Conservation (phyloP, 2,888 invertebrate genomes). For the Tigriopus californicus region DNA sequence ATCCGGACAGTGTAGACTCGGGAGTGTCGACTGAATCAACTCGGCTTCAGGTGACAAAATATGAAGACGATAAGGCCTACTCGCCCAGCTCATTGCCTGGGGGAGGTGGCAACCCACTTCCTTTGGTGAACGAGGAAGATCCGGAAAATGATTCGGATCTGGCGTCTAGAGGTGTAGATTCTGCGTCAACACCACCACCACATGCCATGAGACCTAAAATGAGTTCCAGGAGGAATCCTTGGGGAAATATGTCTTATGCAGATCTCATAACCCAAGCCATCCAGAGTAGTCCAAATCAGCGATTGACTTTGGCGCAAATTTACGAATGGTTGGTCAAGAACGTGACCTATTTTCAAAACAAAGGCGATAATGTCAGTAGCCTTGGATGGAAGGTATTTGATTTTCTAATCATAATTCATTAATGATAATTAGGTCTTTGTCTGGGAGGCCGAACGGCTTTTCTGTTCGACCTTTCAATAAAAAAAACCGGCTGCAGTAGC, state of each 20-base stretch:
- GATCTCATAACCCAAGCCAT: constrained; percentile 99
- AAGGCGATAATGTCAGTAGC: constrained; percentile 96
- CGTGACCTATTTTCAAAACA: constrained; percentile 98
- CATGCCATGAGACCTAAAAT: constrained; percentile 45
- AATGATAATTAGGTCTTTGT: too few relatives aligned
- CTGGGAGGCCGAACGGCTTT: too few relatives aligned
- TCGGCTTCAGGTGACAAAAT: neutral
- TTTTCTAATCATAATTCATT: too few relatives aligned
- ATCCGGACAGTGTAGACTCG: too few relatives aligned
- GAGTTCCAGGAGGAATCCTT: constrained; percentile 88
- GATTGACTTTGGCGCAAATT: constrained; percentile 91
- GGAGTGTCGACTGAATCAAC: too few relatives aligned
- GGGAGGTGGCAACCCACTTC: neutral
- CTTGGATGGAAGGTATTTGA: constrained; percentile 97
- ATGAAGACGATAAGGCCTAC: neutral
- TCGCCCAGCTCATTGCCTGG: neutral
- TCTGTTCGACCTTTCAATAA: neutral
- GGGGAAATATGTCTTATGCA: constrained; percentile 95
- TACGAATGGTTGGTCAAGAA: constrained; percentile 99
- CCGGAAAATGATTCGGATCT: neutral
- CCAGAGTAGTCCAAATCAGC: constrained; percentile 78
- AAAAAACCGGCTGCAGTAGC: neutral
- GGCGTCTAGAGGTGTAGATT: neutral
- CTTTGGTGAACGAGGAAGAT: neutral
- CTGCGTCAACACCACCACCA: constrained; percentile 29